Evolutionary conservation across 2,113 vertebrate species (phyloP), one percentile per base, ranked within the genome.

Genomic region (Anseranas semipalmata): DNA sequence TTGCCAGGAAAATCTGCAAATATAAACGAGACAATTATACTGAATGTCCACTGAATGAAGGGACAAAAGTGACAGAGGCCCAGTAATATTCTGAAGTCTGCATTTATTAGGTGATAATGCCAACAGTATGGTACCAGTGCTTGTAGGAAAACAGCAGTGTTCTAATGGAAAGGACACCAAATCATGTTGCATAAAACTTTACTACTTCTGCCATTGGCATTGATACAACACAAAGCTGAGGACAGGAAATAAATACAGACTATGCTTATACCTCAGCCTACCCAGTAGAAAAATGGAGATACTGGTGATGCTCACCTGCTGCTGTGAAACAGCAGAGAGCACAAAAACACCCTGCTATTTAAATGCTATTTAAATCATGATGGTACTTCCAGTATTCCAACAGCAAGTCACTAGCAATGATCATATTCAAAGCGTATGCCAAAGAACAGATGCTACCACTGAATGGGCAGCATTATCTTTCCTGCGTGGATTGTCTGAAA

Each of bases 361-460:
- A 74, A 90, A 71, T 43, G 52, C 32, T 90, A 52, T 87, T 91
- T 92, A 90, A 81, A 93, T 56, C 43, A 74, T 1, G 41, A 82
- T 76, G 63, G 58, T 63, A 43, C 63, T 77, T 96, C 59, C 84
- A 89, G 18, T 87, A 93, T 87, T 95, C 94, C 87, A 93, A 60
- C 41, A 85, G 73, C 21, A 25, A 89, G 81, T 85, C 87, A 58
- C 71, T 41, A 95, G 85, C 52, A 94, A 48, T 28, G 56, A 72
- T 90, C 82, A 71, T 48, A 84, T 89, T 83, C 76, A 63, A 89
- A 75, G 48, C 0, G 1, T 25, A 81, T 48, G 90, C 95, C 88
- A 94, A 87, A 97, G 83, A 96, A 89, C 93, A 97, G 95, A 96
- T 95, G 86, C 92, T 95, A 66, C 65, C 68, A 89, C 62, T 95